These are phyloP conservation scores for Chiloscyllium plagiosum DNA, from an alignment of 2,113 vertebrate species.

Conservation along the genomic window DNA sequence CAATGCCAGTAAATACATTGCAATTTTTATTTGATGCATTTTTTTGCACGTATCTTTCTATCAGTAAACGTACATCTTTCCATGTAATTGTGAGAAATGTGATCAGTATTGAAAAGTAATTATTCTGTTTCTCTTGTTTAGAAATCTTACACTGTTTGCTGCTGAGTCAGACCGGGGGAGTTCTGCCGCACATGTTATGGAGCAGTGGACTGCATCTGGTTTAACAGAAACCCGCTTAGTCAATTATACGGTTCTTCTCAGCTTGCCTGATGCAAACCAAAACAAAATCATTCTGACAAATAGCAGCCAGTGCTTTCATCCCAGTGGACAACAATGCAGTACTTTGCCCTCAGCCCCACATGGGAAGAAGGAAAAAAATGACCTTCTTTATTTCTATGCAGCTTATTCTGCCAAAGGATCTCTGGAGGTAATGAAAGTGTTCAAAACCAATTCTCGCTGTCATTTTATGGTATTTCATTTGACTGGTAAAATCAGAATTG, in stretches of 20 bases:
- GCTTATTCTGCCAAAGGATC: conserved; percentile 84
- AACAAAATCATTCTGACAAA: conserved; percentile 69
- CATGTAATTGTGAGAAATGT: neutral
- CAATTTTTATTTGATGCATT: neutral
- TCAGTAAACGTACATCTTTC: neutral
- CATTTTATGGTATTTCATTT: conserved; percentile 44
- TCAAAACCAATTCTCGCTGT: conserved; percentile 54
- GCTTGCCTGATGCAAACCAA: conserved; percentile 66
- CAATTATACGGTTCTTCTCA: conserved; percentile 80
- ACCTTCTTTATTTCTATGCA: conserved; percentile 66
- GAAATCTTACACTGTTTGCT: conserved; percentile 62
- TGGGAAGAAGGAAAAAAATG: conserved; percentile 46
- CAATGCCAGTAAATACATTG: neutral
- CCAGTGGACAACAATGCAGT: conserved; percentile 67
- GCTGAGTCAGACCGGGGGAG: conserved; percentile 56
- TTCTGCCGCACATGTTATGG: conserved; percentile 61
- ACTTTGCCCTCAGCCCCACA: conserved; percentile 46
- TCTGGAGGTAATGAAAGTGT: conserved; percentile 67
- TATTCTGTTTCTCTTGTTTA: conserved; percentile 45
- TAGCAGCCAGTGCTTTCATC: conserved; percentile 72
- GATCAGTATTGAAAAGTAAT: neutral
- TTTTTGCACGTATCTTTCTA: neutral
- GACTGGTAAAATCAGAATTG: conserved; percentile 39
- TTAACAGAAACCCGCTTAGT: conserved; percentile 70
- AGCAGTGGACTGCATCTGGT: conserved; percentile 71